Evolutionary conservation across 2,888 invertebrate genomes (phyloP), one percentile per base, ranked within the genome.

Genomic region (Patella depressa): DNA sequence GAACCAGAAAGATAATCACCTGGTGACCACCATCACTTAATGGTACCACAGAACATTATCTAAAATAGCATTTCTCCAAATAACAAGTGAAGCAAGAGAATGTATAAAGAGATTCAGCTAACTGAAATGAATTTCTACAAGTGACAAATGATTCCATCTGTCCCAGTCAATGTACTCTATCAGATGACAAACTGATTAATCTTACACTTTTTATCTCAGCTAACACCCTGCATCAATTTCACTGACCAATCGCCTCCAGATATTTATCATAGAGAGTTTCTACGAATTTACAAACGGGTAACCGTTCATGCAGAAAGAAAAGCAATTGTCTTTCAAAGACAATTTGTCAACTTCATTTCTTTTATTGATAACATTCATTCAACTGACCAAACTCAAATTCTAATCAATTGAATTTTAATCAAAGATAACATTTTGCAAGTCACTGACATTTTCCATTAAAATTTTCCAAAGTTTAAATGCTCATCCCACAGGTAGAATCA

Each of bases 71-170:
- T 45, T 45, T 45, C 45, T 45, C 45, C 4, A 45, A 7, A 45
- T 7, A 45, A 45, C 45, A 45, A 45, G 45, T 45, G 45, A 45
- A 45, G 45, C 45, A 65, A 65, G 19, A 19, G 24, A 65, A 65
- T 24, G 19, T 65, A 65, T 24, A 65, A 65, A 65, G 65, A 65
- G 24, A 65, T 24, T 65, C 65, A 24, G 65, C 24, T 65, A 24
- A 19, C 14, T 65, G 65, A 65, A 65, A 19, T 24, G 15, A 24
- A 65, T 24, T 65, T 24, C 65, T 65, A 65, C 19, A 19, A 19
- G 65, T 65, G 65, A 65, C 65, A 65, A 65, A 65, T 65, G 65
- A 65, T 24, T 65, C 65, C 65, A 65, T 65, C 24, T 65, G 65
- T 65, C 24, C 19, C 19, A 24, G 19, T 24, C 65, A 65, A 65